Conservation (phyloP, 2,797 vertebrate genomes). For the Bucorvus abyssinicus region DNA sequence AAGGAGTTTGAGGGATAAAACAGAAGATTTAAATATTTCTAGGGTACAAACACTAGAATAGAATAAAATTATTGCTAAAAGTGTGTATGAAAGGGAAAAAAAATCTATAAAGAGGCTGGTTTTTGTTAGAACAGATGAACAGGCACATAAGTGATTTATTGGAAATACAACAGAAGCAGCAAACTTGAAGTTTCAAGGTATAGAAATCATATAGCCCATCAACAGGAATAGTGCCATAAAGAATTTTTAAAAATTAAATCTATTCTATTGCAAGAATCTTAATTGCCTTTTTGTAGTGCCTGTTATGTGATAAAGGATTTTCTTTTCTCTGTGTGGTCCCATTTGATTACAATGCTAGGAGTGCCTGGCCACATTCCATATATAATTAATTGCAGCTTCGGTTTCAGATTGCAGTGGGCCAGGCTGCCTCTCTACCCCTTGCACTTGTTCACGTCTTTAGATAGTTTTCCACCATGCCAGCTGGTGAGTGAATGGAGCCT, state of each 20-base stretch:
- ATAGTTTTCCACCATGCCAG: slow-evolving; percentile 66
- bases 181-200: background rate
- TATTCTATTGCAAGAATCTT: background rate
- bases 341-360: slow-evolving; percentile 70
- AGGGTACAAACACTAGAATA: background rate
- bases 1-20: background rate
- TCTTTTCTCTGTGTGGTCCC: slow-evolving; percentile 72
- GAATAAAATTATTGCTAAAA: background rate
- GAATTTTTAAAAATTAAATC: background rate
- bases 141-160: background rate
- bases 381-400: slow-evolving; percentile 77
- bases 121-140: background rate
- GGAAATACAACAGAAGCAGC: background rate
- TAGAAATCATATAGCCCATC: background rate
- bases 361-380: slow-evolving; percentile 71
- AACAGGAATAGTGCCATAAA: background rate
- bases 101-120: background rate
- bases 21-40: background rate
- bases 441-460: slow-evolving; percentile 63
- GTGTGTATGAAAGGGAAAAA: background rate
- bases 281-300: slow-evolving; percentile 12
- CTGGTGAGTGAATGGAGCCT: slow-evolving; percentile 74
- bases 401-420: slow-evolving; percentile 72
- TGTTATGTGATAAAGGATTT: slow-evolving; percentile 42
- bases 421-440: slow-evolving; percentile 8